Evolutionary conservation across 2,113 vertebrate species (phyloP).

Genomic region (Salminus brasiliensis): DNA sequence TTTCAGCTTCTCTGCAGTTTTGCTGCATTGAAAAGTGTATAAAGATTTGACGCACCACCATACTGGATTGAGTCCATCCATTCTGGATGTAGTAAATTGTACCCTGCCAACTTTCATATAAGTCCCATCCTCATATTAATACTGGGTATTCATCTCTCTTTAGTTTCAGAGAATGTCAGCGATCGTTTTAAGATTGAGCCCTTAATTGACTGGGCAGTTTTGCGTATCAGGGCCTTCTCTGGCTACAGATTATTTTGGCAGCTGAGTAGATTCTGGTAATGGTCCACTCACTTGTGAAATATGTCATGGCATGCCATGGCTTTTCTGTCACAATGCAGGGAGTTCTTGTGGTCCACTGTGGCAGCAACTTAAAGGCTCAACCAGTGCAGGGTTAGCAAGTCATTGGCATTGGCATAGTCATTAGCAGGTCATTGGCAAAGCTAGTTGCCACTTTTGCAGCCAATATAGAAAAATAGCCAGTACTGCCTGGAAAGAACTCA

Average conservation of each 20-base stretch:
- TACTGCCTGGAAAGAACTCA: neutral
- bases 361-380: neutral
- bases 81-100: too few relatives aligned
- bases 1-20: too few relatives aligned
- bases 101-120: too few relatives aligned
- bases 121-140: neutral
- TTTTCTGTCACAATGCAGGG: constrained; percentile 6
- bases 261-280: constrained; percentile 8
- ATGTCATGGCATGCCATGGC: constrained; percentile 7
- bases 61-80: too few relatives aligned
- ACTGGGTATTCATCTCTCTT: neutral
- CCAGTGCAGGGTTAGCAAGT: neutral
- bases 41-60: too few relatives aligned
- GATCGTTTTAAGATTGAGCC: neutral
- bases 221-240: neutral
- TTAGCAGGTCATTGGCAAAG: neutral
- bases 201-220: neutral
- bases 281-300: constrained; percentile 46
- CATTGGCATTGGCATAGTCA: neutral
- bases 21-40: too few relatives aligned
- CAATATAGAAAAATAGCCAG: neutral
- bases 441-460: neutral
- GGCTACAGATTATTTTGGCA: neutral
- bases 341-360: neutral
- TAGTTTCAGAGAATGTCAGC: neutral